Conservation (phyloP, 1,140 invertebrate genomes). For the Dreissena polymorpha region DNA sequence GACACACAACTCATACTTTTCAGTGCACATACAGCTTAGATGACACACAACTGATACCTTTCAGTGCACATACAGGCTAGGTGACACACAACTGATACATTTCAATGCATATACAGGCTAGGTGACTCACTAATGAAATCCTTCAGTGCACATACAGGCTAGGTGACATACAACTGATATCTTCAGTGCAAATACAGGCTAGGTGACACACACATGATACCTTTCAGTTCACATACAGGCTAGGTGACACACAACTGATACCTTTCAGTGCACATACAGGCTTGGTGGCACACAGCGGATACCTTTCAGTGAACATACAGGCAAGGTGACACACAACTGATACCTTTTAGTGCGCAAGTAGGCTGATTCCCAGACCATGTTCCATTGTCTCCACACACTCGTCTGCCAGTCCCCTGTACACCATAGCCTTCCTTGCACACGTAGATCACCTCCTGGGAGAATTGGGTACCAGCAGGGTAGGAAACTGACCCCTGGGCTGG, state of each 20-base stretch:
- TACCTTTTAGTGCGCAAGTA: neutral
- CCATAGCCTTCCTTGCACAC: slow-evolving; percentile 20
- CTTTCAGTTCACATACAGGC: too few species aligned
- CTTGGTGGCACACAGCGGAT: too few species aligned
- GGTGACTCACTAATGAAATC: too few species aligned
- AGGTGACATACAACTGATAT: too few species aligned
- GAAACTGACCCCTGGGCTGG: slow-evolving; percentile 17
- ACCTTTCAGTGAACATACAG: too few species aligned
- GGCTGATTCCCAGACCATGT: slow-evolving; percentile 10
- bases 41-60: too few species aligned
- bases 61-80: neutral
- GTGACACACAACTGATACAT: too few species aligned
- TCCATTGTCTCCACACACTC: slow-evolving; percentile 36
- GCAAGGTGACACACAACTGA: too few species aligned
- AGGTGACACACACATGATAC: too few species aligned
- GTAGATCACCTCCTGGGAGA: slow-evolving; percentile 11
- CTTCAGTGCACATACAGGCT: neutral
- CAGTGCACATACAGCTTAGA: neutral
- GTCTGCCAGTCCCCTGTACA: slow-evolving; percentile 1
- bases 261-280: too few species aligned
- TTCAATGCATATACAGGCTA: neutral
- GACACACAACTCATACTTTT: too few species aligned
- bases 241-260: too few species aligned
- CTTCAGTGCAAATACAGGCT: neutral
- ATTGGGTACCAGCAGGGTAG: neutral